Conservation (phyloP, 2,797 vertebrate species). For the Tragelaphus oryx region DNA sequence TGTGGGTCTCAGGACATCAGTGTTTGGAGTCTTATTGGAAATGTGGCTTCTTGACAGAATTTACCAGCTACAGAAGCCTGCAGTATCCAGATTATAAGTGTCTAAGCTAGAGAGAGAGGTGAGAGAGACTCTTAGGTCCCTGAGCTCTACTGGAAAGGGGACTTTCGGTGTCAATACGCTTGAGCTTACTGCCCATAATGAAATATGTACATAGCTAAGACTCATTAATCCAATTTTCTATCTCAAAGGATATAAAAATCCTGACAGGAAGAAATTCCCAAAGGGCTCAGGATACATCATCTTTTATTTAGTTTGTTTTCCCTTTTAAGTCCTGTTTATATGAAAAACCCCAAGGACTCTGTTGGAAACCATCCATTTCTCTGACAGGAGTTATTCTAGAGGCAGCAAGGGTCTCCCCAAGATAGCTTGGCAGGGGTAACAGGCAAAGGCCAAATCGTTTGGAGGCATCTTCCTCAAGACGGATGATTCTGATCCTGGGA, state of each 20-base stretch:
- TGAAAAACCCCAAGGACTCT: neutral
- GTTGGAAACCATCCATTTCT: neutral
- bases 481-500: neutral
- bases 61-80: neutral
- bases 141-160: neutral
- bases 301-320: slow-evolving; percentile 35
- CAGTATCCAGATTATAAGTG: neutral
- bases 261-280: slow-evolving; percentile 36
- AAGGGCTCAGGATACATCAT: slow-evolving; percentile 41
- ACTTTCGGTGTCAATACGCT: neutral
- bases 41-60: neutral
- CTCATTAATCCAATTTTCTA: neutral
- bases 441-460: neutral
- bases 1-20: neutral
- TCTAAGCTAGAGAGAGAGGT: neutral
- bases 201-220: neutral
- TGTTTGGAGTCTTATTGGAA: neutral
- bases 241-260: slow-evolving; percentile 41
- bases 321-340: neutral
- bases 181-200: neutral
- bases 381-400: fast-evolving
- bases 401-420: neutral
- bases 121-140: too few relatives aligned
- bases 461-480: neutral
- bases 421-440: neutral